These are phyloP conservation scores for Copsychus sechellarum DNA, from an alignment of 2,113 vertebrate species.

Conservation along the genomic window DNA sequence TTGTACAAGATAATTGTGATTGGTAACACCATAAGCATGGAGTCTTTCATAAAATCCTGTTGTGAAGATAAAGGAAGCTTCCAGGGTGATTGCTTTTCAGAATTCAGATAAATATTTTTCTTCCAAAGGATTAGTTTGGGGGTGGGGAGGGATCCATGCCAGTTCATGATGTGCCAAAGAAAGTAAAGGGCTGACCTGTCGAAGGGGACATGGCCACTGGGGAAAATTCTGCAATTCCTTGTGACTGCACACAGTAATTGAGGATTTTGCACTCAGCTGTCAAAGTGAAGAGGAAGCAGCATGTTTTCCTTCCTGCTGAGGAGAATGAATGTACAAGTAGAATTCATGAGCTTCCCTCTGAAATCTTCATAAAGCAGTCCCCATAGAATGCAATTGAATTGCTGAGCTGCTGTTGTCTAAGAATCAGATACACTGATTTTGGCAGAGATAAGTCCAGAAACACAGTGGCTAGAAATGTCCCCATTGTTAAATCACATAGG, in stretches of 20 bases:
- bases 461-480: neutral
- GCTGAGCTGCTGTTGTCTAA: neutral
- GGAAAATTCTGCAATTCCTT: neutral
- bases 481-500: neutral
- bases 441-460: neutral
- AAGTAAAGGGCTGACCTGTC: neutral
- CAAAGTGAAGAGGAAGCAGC: neutral
- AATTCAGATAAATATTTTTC: neutral
- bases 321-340: neutral
- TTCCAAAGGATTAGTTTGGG: neutral
- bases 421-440: neutral
- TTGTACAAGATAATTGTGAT: neutral
- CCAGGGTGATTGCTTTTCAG: neutral
- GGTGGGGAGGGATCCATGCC: neutral
- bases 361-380: neutral
- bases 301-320: neutral
- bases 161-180: neutral
- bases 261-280: neutral
- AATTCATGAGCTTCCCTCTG: neutral
- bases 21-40: neutral
- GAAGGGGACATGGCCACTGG: neutral
- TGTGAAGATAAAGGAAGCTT: neutral
- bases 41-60: neutral
- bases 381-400: neutral
- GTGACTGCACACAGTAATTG: neutral